A percentile compares a stretch with the other conserved stretches of the same genome.
Conservation (phyloP, 2,113 vertebrate species). For the Tricholaema leucomelas region DNA sequence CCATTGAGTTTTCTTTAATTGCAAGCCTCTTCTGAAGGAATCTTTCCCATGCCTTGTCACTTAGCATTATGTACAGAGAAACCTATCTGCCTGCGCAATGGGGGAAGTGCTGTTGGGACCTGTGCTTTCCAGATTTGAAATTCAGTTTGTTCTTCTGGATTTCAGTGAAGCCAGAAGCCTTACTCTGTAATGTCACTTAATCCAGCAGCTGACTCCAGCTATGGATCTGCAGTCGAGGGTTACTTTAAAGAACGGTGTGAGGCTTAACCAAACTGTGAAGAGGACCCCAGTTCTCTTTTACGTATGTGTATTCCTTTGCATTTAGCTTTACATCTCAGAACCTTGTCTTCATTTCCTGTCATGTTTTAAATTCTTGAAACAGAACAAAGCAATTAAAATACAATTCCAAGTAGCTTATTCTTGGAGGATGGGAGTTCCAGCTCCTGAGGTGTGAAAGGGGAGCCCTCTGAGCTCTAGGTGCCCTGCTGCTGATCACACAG, state of each 20-base stretch:
- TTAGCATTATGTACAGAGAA: neutral
- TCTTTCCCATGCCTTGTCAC: neutral
- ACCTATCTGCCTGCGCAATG: neutral
- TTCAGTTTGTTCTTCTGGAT: neutral
- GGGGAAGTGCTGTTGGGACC: neutral
- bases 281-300: neutral
- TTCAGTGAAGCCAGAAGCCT: neutral
- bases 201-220: neutral
- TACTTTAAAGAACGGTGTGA: neutral
- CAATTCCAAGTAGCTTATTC: neutral
- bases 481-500: neutral
- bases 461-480: neutral
- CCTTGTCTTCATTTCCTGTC: neutral
- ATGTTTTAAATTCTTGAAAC: neutral
- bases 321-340: neutral
- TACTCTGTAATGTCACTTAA: neutral
- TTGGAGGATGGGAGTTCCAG: neutral
- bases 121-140: neutral
- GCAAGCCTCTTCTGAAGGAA: neutral
- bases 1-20: neutral
- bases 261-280: neutral
- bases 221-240: neutral
- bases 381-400: neutral
- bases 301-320: neutral
- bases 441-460: neutral